These are phyloP conservation scores for Rhincodon typus DNA, from an alignment of 2,797 vertebrate species.

Conservation along the genomic window DNA sequence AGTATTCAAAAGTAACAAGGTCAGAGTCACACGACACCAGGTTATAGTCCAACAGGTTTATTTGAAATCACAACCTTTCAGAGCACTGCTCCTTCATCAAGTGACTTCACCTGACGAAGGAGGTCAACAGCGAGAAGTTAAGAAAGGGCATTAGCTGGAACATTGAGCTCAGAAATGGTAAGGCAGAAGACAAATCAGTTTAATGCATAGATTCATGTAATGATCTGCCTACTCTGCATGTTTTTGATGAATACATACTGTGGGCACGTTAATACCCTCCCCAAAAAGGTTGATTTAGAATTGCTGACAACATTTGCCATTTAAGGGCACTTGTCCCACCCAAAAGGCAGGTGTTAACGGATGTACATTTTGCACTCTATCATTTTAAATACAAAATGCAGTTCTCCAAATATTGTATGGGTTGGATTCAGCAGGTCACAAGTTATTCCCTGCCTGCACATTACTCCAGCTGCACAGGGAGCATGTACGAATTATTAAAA, in stretches of 20 bases:
- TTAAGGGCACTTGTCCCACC: not conserved
- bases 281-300: not conserved
- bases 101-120: too few relatives aligned
- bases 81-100: too few relatives aligned
- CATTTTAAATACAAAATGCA: not conserved
- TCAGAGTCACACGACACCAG: too few relatives aligned
- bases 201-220: not conserved
- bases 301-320: not conserved
- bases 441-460: not conserved
- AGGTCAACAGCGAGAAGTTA: not conserved
- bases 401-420: not conserved
- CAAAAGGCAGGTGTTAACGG: not conserved
- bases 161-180: not conserved
- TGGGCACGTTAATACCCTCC: too few relatives aligned
- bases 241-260: not conserved
- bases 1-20: too few relatives aligned
- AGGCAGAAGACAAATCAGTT: not conserved
- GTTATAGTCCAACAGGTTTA: too few relatives aligned
- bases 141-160: not conserved
- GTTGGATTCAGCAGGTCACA: not conserved
- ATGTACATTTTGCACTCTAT: not conserved
- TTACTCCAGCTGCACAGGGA: not conserved
- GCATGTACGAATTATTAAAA: conserved; percentile 1
- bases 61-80: too few relatives aligned
- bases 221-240: not conserved